Evolutionary conservation across 1,140 invertebrate genomes (phyloP).

Genomic region (Penaeus vannamei): DNA sequence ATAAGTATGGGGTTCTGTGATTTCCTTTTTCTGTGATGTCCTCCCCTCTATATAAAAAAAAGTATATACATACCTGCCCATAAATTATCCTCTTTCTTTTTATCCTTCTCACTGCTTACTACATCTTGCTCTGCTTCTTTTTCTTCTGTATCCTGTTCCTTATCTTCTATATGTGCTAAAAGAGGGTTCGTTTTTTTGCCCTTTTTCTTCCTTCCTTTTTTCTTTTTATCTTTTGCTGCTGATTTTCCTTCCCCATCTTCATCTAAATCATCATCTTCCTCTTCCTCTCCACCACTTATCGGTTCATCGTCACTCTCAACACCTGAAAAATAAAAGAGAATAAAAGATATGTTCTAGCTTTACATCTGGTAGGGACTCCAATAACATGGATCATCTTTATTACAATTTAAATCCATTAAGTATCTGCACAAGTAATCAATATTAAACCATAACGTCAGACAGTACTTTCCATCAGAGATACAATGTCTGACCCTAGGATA

Average conservation of each 20-base stretch:
- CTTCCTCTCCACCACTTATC: slow-evolving; percentile 36
- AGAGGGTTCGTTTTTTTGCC: slow-evolving; percentile 16
- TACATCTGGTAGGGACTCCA: no score
- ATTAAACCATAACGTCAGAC: no score
- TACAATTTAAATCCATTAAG: no score
- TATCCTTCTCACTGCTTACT: slow-evolving; percentile 20
- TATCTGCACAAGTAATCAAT: no score
- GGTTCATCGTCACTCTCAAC: slow-evolving; percentile 54
- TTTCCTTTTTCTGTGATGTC: no score
- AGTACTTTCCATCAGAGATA: no score
- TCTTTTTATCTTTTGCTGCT: background rate
- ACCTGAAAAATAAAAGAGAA: slow-evolving; percentile 8
- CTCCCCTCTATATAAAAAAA: no score
- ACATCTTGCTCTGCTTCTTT: background rate
- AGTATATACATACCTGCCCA: slow-evolving; percentile 40
- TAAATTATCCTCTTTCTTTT: slow-evolving; percentile 48
- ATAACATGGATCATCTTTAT: no score
- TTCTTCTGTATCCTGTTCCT: background rate
- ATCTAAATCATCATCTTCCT: slow-evolving; percentile 19
- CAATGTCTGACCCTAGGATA: no score
- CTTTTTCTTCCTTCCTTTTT: slow-evolving; percentile 41
- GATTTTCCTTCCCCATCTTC: background rate
- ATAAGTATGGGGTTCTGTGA: no score
- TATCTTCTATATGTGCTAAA: background rate
- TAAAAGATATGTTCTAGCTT: no score